Evolutionary conservation across 2,888 invertebrate genomes (phyloP), one percentile per base, ranked within the genome.

Genomic region (Mythimna impura): DNA sequence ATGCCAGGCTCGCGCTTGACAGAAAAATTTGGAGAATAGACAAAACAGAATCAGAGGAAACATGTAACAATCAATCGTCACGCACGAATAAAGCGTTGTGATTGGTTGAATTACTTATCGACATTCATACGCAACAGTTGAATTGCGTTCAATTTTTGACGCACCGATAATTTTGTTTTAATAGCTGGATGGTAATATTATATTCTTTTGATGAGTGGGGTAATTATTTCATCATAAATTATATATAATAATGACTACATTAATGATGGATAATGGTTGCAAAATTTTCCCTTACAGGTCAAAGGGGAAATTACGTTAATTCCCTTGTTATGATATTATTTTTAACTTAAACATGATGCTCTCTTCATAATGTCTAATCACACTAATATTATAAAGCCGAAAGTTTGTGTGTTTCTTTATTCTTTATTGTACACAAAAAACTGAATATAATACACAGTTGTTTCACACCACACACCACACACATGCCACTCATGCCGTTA

Each of bases 231-330:
- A 52, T 52, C 50, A 60, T 20, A 17, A n/a, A 55, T 43, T 36
- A 47, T 47, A 8, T 22, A 20, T 22, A 20, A 8, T 9, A 14
- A 20, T 67, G 47, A 34, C 47, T 22, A 67, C 67, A 57, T 20
- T 34, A 25, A 55, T 12, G 3, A 8, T 20, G 25, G 10, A 30
- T 70, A 69, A 60, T 60, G 12, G 20, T 52, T 60, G 40, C 20
- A 60, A 22, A 62, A 34, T 72, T 14, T 12, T 25, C n/a, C 52
- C 22, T 54, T 2, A 5, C 5, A 34, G 30, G 10, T 43, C 4
- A 25, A 43, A 20, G 14, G 20, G 22, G 22, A 54, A 70, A 61
- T 54, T 22, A 61, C 61, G 8, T 14, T 34, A 34, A 71, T 71
- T 34, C 52, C 50, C 5, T 5, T 4, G 25, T 8, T 22, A 58